These are phyloP conservation scores for Scolopax rusticola DNA, from an alignment of 2,797 vertebrate species.

Conservation along the genomic window DNA sequence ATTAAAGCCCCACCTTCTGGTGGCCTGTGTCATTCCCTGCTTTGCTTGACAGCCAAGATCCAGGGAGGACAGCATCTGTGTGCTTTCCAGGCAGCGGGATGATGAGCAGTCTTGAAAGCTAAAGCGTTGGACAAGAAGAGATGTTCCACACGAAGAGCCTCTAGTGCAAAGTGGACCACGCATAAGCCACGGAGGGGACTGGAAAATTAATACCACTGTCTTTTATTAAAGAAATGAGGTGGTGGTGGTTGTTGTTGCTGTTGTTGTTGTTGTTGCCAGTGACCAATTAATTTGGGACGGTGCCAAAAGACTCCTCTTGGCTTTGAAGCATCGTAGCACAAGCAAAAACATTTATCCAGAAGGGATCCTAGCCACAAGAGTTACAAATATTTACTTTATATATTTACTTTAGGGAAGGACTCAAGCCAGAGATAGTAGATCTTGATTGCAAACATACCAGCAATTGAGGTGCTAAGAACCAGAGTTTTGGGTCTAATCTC, in stretches of 20 bases:
- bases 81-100: background rate
- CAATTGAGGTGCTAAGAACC: conserved; percentile 13
- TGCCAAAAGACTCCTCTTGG: background rate
- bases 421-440: background rate
- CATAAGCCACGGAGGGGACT: background rate
- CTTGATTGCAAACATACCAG: conserved; percentile 1
- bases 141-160: background rate
- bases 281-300: background rate
- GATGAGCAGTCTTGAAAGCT: background rate
- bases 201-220: background rate
- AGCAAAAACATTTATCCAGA: conserved; percentile 29
- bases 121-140: background rate
- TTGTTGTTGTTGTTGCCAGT: background rate
- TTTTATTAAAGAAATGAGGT: background rate
- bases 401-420: conserved; percentile 29
- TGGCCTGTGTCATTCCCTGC: background rate
- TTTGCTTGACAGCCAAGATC: background rate
- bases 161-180: background rate
- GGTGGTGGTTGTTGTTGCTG: rapidly evolving
- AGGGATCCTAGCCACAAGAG: background rate
- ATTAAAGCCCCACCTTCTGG: background rate
- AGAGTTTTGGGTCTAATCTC: background rate
- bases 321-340: background rate
- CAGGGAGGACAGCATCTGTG: background rate
- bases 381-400: conserved; percentile 47